phyloP scores from a whole-genome alignment of 2,888 invertebrate genomes.

The Patella ulyssiponensis region DNA sequence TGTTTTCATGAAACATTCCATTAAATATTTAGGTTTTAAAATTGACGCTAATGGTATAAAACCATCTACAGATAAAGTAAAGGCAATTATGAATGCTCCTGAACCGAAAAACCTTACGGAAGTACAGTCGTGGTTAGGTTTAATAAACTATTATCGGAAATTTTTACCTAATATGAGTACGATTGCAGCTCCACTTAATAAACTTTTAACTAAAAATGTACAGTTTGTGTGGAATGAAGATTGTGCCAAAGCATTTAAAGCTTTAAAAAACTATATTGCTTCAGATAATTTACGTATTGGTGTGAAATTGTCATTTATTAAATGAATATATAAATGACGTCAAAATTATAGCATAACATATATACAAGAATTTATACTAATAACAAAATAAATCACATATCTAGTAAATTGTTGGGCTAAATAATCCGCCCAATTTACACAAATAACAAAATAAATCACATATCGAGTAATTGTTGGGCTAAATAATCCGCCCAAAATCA shows the following conservation, averaged over 20 bases:
- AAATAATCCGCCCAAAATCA: no score
- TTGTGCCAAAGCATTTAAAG: constrained; percentile 32
- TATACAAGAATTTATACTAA: no score
- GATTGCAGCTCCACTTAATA: constrained; percentile 22
- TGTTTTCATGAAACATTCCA: constrained; percentile 4
- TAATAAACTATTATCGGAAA: constrained; percentile 1
- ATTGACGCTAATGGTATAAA: constrained; percentile 28
- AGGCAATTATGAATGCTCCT: constrained; percentile 52
- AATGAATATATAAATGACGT: no score
- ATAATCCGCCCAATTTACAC: no score
- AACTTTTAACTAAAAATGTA: constrained; percentile 30
- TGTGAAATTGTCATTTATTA: no score
- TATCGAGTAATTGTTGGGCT: no score
- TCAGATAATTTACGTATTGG: constrained; percentile 38
- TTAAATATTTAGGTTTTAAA: constrained; percentile 24
- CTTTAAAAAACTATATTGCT: constrained; percentile 41
- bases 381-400: no score
- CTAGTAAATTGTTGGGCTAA: no score
- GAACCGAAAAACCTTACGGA: constrained; percentile 46
- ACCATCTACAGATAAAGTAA: constrained; percentile 36
- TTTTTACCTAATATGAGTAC: constrained; percentile 17
- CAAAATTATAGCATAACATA: no score
- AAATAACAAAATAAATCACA: no score
- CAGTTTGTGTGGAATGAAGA: constrained; percentile 37
- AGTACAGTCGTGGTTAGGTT: constrained; percentile 41